Conservation (phyloP, 2,113 vertebrate genomes). For the Pipra filicauda region DNA sequence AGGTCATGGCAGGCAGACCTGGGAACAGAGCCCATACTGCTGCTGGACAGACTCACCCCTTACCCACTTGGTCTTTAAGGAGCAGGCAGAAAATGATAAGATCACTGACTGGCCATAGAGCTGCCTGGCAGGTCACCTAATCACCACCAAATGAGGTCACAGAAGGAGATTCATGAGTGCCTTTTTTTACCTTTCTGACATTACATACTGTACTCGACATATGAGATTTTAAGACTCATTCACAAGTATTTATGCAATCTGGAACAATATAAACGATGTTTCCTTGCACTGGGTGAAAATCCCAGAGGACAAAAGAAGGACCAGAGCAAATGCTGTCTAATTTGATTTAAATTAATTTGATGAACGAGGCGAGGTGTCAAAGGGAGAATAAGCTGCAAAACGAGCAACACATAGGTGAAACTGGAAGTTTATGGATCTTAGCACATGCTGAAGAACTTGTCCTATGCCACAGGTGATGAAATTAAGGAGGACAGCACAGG, state of each 20-base stretch:
- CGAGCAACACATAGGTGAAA: not conserved
- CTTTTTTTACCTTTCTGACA: not conserved
- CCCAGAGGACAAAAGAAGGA: not conserved
- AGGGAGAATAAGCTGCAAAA: not conserved
- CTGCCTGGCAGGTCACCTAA: constrained; percentile 19
- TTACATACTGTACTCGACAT: not conserved
- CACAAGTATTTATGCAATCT: not conserved
- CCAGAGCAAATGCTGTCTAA: not conserved
- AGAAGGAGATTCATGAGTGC: not conserved
- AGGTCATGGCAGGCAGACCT: not conserved
- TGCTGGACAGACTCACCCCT: not conserved
- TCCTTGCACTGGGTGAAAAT: not conserved
- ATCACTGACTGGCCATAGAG: not conserved
- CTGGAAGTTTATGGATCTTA: not conserved
- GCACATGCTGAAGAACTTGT: not conserved
- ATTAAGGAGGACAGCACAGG: not conserved
- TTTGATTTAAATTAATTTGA: not conserved
- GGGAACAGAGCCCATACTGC: not conserved
- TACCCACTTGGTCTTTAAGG: not conserved
- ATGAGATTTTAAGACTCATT: not conserved
- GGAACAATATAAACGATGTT: not conserved
- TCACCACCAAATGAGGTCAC: not conserved
- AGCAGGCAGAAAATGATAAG: not conserved
- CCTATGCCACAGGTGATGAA: not conserved
- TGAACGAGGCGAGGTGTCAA: not conserved